Percentiles rank a stretch among this genome's conserved stretches.
phyloP scores from a whole-genome alignment of 1,140 invertebrate species.

The Drosophila tropicalis region DNA sequence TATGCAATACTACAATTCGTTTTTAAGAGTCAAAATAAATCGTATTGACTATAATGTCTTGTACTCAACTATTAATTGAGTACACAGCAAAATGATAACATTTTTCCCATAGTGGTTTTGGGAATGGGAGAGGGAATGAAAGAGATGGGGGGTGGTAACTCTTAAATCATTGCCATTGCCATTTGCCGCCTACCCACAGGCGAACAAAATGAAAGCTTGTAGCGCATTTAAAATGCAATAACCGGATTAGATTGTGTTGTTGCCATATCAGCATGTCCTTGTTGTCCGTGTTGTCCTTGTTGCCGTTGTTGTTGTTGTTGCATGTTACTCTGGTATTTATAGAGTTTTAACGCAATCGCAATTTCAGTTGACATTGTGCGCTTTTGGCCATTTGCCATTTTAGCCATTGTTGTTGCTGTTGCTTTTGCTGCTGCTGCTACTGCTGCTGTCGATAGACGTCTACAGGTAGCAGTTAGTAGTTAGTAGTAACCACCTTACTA shows the following conservation, averaged over 20 bases:
- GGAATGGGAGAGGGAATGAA: background rate
- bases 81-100: no score
- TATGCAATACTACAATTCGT: no score
- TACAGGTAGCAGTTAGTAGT: slow-evolving; percentile 44
- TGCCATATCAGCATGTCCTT: slow-evolving; percentile 71
- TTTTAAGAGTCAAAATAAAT: no score
- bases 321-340: slow-evolving; percentile 81
- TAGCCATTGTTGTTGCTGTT: slow-evolving; percentile 51
- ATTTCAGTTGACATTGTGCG: slow-evolving; percentile 79
- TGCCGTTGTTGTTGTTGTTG: slow-evolving; percentile 46
- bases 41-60: no score
- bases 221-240: slow-evolving; percentile 79
- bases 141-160: background rate
- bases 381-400: slow-evolving; percentile 54
- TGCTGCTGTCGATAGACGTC: slow-evolving; percentile 58
- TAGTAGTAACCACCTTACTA: background rate
- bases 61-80: no score
- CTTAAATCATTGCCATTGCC: slow-evolving; percentile 32
- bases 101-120: no score
- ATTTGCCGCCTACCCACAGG: slow-evolving; percentile 19
- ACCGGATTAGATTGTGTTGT: slow-evolving; percentile 80
- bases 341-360: slow-evolving; percentile 82
- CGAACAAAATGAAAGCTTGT: slow-evolving; percentile 56
- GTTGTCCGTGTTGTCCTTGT: slow-evolving; percentile 17
- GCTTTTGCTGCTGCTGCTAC: slow-evolving; percentile 30